Evolutionary conservation across 2,888 invertebrate species (phyloP).

Genomic region (Platypus cylindrus): DNA sequence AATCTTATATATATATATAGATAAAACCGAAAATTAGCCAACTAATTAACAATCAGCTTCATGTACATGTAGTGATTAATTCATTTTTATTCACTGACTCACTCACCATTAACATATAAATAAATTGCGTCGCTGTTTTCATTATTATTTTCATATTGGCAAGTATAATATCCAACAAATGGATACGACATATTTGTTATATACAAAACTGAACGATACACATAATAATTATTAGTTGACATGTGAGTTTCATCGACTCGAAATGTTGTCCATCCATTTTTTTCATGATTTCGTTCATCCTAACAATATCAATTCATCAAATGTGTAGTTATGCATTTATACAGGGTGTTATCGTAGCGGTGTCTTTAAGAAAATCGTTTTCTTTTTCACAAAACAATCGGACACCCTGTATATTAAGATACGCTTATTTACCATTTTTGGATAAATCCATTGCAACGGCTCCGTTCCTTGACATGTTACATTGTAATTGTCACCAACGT

Average conservation of each 20-base stretch:
- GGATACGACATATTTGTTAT: slow-evolving; percentile 26
- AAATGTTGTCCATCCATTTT: slow-evolving; percentile 8
- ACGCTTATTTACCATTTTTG: slow-evolving; percentile 11
- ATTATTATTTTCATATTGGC: slow-evolving; percentile 30
- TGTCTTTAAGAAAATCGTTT: not conserved
- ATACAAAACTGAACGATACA: slow-evolving; percentile 38
- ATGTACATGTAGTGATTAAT: no score
- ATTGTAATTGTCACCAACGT: slow-evolving; percentile 29
- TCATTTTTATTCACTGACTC: no score
- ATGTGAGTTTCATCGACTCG: not conserved
- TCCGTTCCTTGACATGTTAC: slow-evolving; percentile 36
- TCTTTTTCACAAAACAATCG: not conserved
- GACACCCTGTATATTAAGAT: no score
- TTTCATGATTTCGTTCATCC: not conserved
- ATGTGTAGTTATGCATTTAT: no score
- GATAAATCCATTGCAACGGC: slow-evolving; percentile 33
- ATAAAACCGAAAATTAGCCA: no score
- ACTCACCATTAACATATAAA: slow-evolving; percentile 41
- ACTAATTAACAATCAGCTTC: no score
- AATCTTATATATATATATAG: slow-evolving; percentile 35
- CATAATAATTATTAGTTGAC: slow-evolving; percentile 10
- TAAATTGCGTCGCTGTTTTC: slow-evolving; percentile 37
- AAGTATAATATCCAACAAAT: slow-evolving; percentile 34
- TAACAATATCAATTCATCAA: not conserved
- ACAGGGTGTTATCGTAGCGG: not conserved